Evolutionary conservation across 2,888 invertebrate species (phyloP).

Genomic region (Hololepta plana): DNA sequence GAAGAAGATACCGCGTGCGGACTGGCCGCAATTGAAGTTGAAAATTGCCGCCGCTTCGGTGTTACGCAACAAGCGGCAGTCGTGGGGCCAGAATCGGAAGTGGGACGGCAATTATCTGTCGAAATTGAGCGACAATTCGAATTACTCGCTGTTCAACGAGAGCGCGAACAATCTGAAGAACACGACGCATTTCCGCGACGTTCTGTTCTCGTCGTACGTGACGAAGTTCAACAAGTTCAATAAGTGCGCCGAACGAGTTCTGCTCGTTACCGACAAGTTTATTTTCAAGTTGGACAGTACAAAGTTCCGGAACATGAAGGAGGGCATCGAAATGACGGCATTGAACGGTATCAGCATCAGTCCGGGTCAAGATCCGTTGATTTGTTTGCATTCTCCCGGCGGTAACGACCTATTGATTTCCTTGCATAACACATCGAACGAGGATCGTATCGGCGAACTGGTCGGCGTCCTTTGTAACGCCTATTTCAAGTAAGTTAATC

Average conservation of each 20-base stretch:
- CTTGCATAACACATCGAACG: slow-evolving; percentile 31
- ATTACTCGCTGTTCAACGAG: slow-evolving; percentile 43
- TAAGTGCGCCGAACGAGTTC: slow-evolving; percentile 61
- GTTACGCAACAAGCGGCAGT: slow-evolving; percentile 41
- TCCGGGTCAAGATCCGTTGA: slow-evolving; percentile 71
- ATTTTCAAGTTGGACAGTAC: slow-evolving; percentile 76
- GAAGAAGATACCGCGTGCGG: slow-evolving; percentile 56
- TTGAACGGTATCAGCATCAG: slow-evolving; percentile 74
- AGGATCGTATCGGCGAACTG: slow-evolving; percentile 74
- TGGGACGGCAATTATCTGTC: slow-evolving; percentile 78
- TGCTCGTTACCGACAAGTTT: slow-evolving; percentile 67
- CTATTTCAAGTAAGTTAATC: slow-evolving; percentile 50
- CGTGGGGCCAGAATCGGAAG: slow-evolving; percentile 59
- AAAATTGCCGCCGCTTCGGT: slow-evolving; percentile 63
- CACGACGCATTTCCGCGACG: slow-evolving; percentile 33
- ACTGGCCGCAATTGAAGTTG: slow-evolving; percentile 75
- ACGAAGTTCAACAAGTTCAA: slow-evolving; percentile 50
- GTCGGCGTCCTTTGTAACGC: slow-evolving; percentile 64
- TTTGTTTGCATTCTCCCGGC: slow-evolving; percentile 68
- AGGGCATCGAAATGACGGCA: slow-evolving; percentile 32
- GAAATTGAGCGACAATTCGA: slow-evolving; percentile 45
- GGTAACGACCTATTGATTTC: slow-evolving; percentile 85
- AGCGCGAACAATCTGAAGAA: slow-evolving; percentile 50
- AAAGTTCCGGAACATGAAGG: slow-evolving; percentile 76
- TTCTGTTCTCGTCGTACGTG: slow-evolving; percentile 48